These are phyloP conservation scores for Glyphotaelius pellucidus DNA, from an alignment of 2,888 invertebrate species.

Conservation along the genomic window DNA sequence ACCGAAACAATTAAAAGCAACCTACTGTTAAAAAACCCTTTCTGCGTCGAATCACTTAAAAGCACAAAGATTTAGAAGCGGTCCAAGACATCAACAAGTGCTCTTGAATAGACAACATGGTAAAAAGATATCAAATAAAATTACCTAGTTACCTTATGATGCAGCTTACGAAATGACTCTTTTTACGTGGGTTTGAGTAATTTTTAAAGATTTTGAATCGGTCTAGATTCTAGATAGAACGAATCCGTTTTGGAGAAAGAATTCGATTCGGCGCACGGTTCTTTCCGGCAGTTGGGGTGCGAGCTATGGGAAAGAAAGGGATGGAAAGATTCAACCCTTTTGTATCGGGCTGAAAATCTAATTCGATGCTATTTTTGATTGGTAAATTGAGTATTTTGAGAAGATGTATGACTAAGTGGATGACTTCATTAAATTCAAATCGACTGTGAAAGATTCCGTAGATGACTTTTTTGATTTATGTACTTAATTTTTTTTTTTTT, in stretches of 20 bases:
- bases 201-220: not conserved
- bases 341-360: not conserved
- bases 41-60: not conserved
- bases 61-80: not conserved
- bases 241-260: conserved; percentile 21
- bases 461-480: not conserved
- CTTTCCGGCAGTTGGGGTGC: conserved; percentile 31
- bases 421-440: not conserved
- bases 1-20: not conserved
- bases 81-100: not conserved
- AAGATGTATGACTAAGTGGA: not conserved
- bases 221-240: not conserved
- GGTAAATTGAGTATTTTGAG: not conserved
- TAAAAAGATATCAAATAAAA: not conserved
- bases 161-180: not conserved
- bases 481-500: too few relatives aligned
- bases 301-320: conserved; percentile 7
- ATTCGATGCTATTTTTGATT: not conserved
- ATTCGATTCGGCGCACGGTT: not conserved
- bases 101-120: not conserved
- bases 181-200: not conserved
- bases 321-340: not conserved
- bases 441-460: not conserved
- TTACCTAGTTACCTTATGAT: not conserved
- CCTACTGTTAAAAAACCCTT: not conserved